phyloP scores from a whole-genome alignment of 1,140 invertebrate genomes.

The Formica exsecta region DNA sequence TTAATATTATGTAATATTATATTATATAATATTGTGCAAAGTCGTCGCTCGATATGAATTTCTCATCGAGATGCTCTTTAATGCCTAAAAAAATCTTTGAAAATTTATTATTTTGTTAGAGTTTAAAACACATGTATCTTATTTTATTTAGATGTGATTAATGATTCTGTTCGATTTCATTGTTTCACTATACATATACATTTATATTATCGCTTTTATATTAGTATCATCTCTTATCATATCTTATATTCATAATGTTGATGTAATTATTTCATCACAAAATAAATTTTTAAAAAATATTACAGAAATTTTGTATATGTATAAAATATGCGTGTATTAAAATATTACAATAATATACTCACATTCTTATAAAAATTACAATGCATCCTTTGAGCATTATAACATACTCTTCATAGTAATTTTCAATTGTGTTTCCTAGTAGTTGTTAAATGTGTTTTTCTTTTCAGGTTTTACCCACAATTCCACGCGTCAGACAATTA shows the following conservation, averaged over 20 bases:
- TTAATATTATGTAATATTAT: background rate
- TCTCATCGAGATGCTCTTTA: background rate
- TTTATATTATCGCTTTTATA: background rate
- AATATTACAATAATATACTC: background rate
- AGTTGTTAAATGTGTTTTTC: background rate
- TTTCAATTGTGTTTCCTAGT: background rate
- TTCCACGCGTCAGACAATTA: conserved; percentile 6
- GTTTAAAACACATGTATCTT: background rate
- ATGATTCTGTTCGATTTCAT: background rate
- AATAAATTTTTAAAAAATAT: background rate
- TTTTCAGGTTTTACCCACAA: background rate
- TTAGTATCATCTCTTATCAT: background rate
- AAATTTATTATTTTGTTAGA: background rate
- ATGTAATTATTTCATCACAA: background rate
- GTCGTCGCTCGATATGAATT: background rate
- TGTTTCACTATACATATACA: background rate
- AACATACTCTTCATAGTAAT: background rate
- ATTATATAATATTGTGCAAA: background rate
- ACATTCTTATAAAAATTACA: background rate
- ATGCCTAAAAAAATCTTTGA: background rate
- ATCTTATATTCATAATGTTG: background rate
- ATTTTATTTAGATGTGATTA: background rate
- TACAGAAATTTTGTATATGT: too few relatives aligned
- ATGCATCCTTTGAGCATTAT: background rate
- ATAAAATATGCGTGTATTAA: background rate